phyloP scores from a whole-genome alignment of 2,888 invertebrate species.

The Drosophila maculinotata region DNA sequence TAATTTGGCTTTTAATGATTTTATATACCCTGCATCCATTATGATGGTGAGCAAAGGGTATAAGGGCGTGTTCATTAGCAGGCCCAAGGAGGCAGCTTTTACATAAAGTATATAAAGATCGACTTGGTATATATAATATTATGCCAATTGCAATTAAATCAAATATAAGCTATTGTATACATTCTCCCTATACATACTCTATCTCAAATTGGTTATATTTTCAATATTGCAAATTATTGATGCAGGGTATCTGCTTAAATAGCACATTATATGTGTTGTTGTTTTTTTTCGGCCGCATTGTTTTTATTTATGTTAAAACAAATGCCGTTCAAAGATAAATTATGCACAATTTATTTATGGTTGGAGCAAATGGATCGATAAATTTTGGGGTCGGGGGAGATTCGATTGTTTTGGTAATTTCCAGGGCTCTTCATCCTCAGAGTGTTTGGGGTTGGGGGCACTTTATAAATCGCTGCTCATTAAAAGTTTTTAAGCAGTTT shows the following conservation, averaged over 20 bases:
- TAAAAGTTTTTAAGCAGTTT: conserved; percentile 69
- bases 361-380: conserved; percentile 63
- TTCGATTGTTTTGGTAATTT: conserved; percentile 10
- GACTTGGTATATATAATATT: too few species aligned
- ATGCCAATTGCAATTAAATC: too few species aligned
- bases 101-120: too few species aligned
- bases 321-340: conserved; percentile 68
- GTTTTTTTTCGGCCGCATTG: conserved; percentile 21
- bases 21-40: conserved; percentile 1
- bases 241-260: not conserved
- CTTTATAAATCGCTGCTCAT: conserved; percentile 69
- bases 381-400: conserved; percentile 11
- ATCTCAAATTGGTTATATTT: too few species aligned
- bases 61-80: not conserved
- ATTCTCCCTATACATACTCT: too few species aligned
- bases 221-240: too few species aligned
- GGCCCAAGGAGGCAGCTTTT: too few species aligned
- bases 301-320: conserved; percentile 53
- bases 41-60: not conserved
- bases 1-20: conserved; percentile 55
- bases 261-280: not conserved
- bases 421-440: conserved; percentile 10
- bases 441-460: conserved; percentile 24
- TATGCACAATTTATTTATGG: conserved; percentile 65
- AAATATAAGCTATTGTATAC: too few species aligned